A percentile compares a stretch with the other conserved stretches of the same genome.
Evolutionary conservation across 2,797 vertebrate genomes (phyloP).

Genomic region (Morus bassanus): DNA sequence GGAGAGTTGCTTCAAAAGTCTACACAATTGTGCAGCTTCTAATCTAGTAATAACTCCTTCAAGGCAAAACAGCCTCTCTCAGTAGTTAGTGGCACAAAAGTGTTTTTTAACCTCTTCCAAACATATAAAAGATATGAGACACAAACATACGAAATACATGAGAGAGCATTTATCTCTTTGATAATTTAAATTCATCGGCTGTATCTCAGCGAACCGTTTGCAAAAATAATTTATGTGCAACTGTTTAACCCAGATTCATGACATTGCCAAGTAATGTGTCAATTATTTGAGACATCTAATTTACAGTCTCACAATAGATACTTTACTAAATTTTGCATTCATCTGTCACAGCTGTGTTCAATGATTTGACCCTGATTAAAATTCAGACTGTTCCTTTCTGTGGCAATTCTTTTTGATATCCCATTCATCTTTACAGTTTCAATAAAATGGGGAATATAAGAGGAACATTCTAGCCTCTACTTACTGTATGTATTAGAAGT

Average conservation of each 20-base stretch:
- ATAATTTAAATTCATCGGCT: not conserved
- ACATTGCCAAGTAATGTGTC: not conserved
- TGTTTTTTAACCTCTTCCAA: not conserved
- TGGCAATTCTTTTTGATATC: conserved; percentile 1
- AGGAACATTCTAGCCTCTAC: not conserved
- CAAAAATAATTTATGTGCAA: conserved; percentile 24
- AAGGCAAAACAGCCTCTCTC: not conserved
- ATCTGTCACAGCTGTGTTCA: conserved; percentile 29
- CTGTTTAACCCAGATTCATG: conserved; percentile 27
- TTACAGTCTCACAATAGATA: conserved; percentile 13
- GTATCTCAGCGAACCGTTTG: not conserved
- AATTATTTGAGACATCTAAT: conserved; percentile 20
- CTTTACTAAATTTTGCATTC: conserved; percentile 33
- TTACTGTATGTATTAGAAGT: not conserved
- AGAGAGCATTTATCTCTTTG: not conserved
- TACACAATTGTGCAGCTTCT: not conserved
- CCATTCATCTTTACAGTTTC: conserved; percentile 11
- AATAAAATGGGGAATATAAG: not conserved
- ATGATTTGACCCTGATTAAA: conserved; percentile 34
- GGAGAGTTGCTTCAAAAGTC: not conserved
- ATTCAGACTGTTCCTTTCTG: not conserved
- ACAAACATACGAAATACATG: too few species aligned
- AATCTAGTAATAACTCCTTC: not conserved
- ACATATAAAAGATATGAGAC: not conserved
- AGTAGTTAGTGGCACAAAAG: not conserved